A percentile compares a stretch with the other conserved stretches of the same genome.
phyloP scores from a whole-genome alignment of 2,113 vertebrate species.

The Anguilla rostrata region DNA sequence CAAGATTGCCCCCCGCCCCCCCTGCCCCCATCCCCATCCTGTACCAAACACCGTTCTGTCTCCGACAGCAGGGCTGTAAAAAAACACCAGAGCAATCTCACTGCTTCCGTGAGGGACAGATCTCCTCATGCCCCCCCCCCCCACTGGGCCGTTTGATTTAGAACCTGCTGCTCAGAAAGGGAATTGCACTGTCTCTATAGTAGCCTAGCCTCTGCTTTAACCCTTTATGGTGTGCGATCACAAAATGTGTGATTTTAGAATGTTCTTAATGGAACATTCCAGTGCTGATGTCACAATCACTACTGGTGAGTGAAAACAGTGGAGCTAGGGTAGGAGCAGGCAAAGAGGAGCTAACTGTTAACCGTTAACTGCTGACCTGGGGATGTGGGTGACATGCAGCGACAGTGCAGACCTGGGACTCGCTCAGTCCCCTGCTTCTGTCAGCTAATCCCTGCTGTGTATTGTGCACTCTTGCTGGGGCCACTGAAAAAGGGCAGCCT shows the following conservation, averaged over 20 bases:
- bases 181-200: background rate
- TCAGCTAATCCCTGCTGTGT: constrained; percentile 61
- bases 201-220: too few species aligned
- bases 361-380: constrained; percentile 57
- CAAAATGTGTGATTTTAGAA: too few species aligned
- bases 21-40: too few species aligned
- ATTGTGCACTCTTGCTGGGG: constrained; percentile 48
- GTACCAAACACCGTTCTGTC: background rate
- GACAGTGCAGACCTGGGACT: constrained; percentile 43
- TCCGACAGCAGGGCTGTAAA: background rate
- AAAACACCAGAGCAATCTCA: background rate
- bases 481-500: constrained; percentile 56
- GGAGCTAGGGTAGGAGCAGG: too few species aligned
- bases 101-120: background rate
- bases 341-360: too few species aligned
- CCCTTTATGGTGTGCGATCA: too few species aligned
- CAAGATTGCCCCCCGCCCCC: background rate
- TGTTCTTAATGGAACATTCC: too few species aligned
- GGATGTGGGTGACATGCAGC: constrained; percentile 30
- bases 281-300: too few species aligned
- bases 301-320: too few species aligned
- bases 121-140: background rate
- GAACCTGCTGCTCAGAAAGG: too few species aligned
- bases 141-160: background rate
- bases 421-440: constrained; percentile 47